These are phyloP conservation scores for Plecturocebus donacophilus DNA, from an alignment of 2,113 vertebrate genomes.

Conservation along the genomic window DNA sequence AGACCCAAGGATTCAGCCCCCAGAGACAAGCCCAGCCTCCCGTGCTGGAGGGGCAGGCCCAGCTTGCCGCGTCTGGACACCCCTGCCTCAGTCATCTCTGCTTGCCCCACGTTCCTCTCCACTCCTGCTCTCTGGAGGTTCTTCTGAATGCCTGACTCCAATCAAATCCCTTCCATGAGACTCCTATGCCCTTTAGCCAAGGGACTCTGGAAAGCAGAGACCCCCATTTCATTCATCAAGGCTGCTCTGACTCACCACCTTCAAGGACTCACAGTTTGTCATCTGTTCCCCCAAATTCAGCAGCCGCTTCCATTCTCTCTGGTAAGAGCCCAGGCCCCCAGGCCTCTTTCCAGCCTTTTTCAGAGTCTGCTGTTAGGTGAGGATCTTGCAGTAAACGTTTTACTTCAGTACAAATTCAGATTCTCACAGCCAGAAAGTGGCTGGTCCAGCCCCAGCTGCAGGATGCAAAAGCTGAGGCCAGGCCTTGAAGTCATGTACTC, in stretches of 20 bases:
- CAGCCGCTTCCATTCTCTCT: not conserved
- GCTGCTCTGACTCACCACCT: not conserved
- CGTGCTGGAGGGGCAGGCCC: fast-evolving
- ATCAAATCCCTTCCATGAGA: not conserved
- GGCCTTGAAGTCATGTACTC: not conserved
- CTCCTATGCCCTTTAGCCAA: not conserved
- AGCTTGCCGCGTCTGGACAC: fast-evolving
- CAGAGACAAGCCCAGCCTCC: not conserved
- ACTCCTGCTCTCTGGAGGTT: not conserved
- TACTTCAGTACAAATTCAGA: not conserved
- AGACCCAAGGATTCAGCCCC: not conserved
- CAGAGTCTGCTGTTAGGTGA: not conserved
- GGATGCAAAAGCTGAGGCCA: not conserved
- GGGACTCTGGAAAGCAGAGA: not conserved
- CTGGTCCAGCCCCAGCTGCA: not conserved
- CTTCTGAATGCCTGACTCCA: not conserved
- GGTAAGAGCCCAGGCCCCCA: not conserved
- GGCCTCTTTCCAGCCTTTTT: not conserved
- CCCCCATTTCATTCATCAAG: not conserved
- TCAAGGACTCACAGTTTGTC: not conserved
- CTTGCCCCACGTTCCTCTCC: not conserved
- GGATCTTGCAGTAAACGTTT: not conserved
- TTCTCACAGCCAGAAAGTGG: not conserved
- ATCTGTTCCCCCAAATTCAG: not conserved
- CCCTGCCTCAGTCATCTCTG: not conserved